Conservation (phyloP, 2,797 vertebrate genomes). For the Rhyacichthys aspro region DNA sequence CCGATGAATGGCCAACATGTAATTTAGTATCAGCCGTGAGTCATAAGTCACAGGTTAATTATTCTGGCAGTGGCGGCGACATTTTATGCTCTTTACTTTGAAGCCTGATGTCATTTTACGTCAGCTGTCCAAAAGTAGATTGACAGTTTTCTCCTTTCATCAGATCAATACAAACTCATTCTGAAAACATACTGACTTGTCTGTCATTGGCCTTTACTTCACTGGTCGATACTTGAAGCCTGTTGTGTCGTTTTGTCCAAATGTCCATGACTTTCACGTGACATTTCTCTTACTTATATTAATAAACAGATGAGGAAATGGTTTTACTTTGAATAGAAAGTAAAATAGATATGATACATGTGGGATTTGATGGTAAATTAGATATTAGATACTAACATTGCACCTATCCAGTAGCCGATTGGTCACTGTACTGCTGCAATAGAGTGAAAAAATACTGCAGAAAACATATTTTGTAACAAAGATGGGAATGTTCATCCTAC, state of each 20-base stretch:
- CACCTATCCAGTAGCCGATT: no score
- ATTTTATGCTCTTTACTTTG: background rate
- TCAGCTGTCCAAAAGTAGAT: conserved; percentile 5
- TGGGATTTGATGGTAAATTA: no score
- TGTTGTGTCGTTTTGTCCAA: conserved; percentile 14
- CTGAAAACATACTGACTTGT: conserved; percentile 12
- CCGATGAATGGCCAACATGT: no score
- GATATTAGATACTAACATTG: no score
- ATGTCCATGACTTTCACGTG: conserved; percentile 2
- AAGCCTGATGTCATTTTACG: conserved; percentile 1
- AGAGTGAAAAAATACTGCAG: no score
- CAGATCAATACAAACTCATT: conserved; percentile 18
- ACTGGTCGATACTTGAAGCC: conserved; percentile 6
- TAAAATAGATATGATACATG: no score
- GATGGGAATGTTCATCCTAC: no score
- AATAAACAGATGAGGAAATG: no score
- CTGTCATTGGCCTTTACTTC: conserved; percentile 14
- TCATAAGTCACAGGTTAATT: conserved; percentile 5
- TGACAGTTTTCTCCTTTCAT: conserved; percentile 4
- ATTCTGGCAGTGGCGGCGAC: background rate
- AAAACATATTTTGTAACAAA: no score
- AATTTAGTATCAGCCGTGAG: background rate
- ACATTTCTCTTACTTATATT: conserved; percentile 8
- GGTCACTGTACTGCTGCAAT: no score
- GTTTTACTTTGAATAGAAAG: no score